These are phyloP conservation scores for Anableps anableps DNA, from an alignment of 2,797 vertebrate species.

Conservation along the genomic window DNA sequence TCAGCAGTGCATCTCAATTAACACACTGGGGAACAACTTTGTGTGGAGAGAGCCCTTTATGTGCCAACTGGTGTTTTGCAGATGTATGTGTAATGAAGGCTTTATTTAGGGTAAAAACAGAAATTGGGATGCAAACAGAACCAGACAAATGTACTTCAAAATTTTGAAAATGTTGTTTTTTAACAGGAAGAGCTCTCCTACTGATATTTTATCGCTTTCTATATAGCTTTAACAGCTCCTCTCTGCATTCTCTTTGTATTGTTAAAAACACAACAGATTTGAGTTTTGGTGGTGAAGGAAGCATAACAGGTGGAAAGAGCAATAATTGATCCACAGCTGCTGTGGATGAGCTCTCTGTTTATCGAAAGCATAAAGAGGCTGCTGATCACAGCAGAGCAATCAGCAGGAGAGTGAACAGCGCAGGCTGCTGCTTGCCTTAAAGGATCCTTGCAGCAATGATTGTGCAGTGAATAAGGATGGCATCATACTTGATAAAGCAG, in stretches of 20 bases:
- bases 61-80: conserved; percentile 15
- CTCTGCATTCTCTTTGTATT: background rate
- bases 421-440: conserved; percentile 22
- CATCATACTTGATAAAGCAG: conserved; percentile 15
- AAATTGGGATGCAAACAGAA: conserved; percentile 24
- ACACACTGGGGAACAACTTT: conserved; percentile 68
- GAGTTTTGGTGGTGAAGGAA: conserved; percentile 11
- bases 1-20: conserved; percentile 69
- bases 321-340: conserved; percentile 56
- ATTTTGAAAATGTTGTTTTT: conserved; percentile 6
- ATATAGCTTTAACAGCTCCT: conserved; percentile 6
- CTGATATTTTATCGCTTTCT: background rate
- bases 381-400: conserved; percentile 61
- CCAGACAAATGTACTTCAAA: conserved; percentile 11
- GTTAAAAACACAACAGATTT: conserved; percentile 13
- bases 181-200: conserved; percentile 1
- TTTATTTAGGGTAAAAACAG: conserved; percentile 33
- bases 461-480: conserved; percentile 47
- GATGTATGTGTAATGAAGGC: conserved; percentile 15
- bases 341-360: conserved; percentile 54
- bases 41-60: conserved; percentile 39
- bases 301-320: conserved; percentile 27
- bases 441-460: conserved; percentile 42
- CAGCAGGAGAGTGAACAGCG: conserved; percentile 39
- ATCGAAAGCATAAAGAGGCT: conserved; percentile 59